Conservation (phyloP, 2,888 invertebrate genomes). For the Euplexia lucipara region DNA sequence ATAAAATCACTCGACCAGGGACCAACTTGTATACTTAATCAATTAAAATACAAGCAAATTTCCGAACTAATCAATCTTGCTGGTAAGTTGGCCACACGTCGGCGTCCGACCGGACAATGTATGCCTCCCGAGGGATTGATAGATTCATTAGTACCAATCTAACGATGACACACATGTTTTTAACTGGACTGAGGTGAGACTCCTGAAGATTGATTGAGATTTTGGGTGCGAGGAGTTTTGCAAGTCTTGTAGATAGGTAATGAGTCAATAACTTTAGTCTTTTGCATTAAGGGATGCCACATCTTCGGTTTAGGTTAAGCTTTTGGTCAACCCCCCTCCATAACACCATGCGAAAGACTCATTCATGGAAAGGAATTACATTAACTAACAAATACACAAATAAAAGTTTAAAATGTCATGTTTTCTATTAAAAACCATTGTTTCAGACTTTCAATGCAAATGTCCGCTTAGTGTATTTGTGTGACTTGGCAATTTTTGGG, state of each 20-base stretch:
- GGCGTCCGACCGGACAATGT: slow-evolving; percentile 70
- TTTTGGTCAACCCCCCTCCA: too few species aligned
- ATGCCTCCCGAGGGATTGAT: slow-evolving; percentile 79
- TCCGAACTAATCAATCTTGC: slow-evolving; percentile 77
- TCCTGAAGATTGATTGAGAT: slow-evolving; percentile 48
- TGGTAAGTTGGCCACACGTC: slow-evolving; percentile 69
- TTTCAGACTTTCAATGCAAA: too few species aligned
- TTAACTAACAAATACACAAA: too few species aligned
- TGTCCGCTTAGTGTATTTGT: too few species aligned
- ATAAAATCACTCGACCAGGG: slow-evolving; percentile 64
- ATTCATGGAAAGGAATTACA: too few species aligned
- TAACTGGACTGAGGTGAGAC: slow-evolving; percentile 57
- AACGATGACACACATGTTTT: slow-evolving; percentile 65
- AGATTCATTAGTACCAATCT: slow-evolving; percentile 70
- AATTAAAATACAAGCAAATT: slow-evolving; percentile 80
- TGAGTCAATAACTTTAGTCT: slow-evolving; percentile 15
- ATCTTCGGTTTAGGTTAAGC: too few species aligned
- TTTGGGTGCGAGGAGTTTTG: slow-evolving; percentile 25
- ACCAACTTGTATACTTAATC: slow-evolving; percentile 76
- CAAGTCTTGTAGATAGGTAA: slow-evolving; percentile 1
- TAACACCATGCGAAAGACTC: too few species aligned
- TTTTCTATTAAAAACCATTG: too few species aligned
- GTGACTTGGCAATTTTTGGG: too few species aligned
- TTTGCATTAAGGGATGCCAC: too few species aligned
- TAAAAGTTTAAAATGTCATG: too few species aligned